phyloP scores from a whole-genome alignment of 1,140 invertebrate species.

The Tachypleus tridentatus region DNA sequence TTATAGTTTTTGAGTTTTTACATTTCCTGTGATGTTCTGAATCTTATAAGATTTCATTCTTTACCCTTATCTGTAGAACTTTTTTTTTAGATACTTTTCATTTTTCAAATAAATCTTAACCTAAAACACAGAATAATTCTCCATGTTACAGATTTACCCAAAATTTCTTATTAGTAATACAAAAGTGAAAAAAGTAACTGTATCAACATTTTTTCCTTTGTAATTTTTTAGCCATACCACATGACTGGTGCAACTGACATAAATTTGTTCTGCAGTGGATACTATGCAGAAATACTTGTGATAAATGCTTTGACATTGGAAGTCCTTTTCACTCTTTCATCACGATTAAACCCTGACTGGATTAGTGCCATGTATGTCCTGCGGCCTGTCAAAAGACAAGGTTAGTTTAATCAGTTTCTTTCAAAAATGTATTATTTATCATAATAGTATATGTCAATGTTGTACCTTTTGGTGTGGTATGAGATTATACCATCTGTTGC shows the following conservation, averaged over 20 bases:
- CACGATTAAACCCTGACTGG: constrained; percentile 95
- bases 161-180: too few relatives aligned
- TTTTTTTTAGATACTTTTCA: background rate
- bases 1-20: too few relatives aligned
- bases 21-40: too few relatives aligned
- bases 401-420: constrained; percentile 2
- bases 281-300: constrained; percentile 93
- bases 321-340: constrained; percentile 80
- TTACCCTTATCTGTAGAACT: too few relatives aligned
- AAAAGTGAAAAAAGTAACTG: background rate
- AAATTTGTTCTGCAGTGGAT: constrained; percentile 82
- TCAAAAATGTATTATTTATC: too few relatives aligned
- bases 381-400: constrained; percentile 66
- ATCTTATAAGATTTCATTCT: too few relatives aligned
- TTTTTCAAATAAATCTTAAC: background rate
- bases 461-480: too few relatives aligned
- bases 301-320: constrained; percentile 84
- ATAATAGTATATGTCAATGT: too few relatives aligned
- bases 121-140: too few relatives aligned
- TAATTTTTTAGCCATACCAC: constrained; percentile 56
- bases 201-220: constrained; percentile 4
- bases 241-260: constrained; percentile 65
- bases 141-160: too few relatives aligned
- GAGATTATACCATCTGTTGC: too few relatives aligned
- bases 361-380: constrained; percentile 90